These are phyloP conservation scores for Rhabdomys pumilio DNA, from an alignment of 2,797 vertebrate genomes.

Conservation along the genomic window DNA sequence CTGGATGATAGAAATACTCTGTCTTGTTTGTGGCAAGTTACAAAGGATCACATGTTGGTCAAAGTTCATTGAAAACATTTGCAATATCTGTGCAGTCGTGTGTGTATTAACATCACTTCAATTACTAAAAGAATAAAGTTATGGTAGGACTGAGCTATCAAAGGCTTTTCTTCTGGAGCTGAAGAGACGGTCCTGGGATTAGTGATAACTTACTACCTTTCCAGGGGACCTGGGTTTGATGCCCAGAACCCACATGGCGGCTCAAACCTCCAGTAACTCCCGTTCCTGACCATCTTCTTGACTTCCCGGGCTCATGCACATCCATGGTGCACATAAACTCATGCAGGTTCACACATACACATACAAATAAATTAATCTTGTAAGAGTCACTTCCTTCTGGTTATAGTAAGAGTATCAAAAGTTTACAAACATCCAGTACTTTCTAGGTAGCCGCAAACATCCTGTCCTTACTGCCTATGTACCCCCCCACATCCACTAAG, in stretches of 20 bases:
- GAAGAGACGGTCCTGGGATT: background rate
- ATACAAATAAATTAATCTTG: background rate
- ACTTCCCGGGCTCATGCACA: background rate
- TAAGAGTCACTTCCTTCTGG: constrained; percentile 5
- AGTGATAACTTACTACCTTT: background rate
- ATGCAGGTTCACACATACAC: background rate
- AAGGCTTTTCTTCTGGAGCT: background rate
- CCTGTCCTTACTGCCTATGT: background rate
- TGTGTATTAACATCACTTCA: background rate
- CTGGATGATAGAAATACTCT: background rate
- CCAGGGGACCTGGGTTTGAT: background rate
- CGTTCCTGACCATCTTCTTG: background rate
- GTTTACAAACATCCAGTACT: background rate
- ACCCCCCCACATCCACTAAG: background rate
- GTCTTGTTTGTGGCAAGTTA: background rate
- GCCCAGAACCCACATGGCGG: background rate
- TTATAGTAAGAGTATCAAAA: background rate
- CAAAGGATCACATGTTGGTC: background rate
- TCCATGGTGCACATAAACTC: too few species aligned
- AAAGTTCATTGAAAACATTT: background rate
- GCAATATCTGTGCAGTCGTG: background rate
- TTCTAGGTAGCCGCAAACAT: background rate
- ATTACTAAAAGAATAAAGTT: background rate
- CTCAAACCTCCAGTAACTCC: background rate
- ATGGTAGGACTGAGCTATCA: background rate